These are phyloP conservation scores for Geothlypis trichas DNA, from an alignment of 2,113 vertebrate species.

Conservation along the genomic window DNA sequence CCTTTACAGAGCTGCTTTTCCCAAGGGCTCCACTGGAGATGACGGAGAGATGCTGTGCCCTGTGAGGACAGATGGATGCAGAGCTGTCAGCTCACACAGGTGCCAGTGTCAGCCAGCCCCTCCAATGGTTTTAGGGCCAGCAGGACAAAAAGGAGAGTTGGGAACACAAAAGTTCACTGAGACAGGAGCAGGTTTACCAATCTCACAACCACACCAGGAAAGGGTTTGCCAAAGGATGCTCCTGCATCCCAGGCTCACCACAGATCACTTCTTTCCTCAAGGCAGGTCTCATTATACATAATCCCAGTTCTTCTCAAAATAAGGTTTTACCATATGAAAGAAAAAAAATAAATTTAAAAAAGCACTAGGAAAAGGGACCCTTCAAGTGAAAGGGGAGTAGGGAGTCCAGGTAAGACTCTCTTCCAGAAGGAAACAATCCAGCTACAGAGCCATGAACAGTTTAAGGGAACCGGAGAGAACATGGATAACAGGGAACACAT, in stretches of 20 bases:
- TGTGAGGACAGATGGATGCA: background rate
- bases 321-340: background rate
- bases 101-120: background rate
- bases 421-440: background rate
- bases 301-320: background rate
- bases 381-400: background rate
- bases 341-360: background rate
- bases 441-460: accelerated
- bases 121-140: background rate
- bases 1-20: background rate
- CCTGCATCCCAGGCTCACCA: background rate
- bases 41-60: background rate
- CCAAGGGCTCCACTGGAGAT: background rate
- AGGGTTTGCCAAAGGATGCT: background rate
- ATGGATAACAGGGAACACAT: accelerated
- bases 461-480: background rate
- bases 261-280: background rate
- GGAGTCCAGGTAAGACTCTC: background rate
- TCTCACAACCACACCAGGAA: accelerated
- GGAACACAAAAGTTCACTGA: background rate
- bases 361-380: background rate
- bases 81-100: background rate
- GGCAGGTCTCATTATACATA: background rate
- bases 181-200: background rate
- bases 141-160: background rate